phyloP scores from a whole-genome alignment of 2,797 vertebrate species.

The Bovichtus diacanthus region DNA sequence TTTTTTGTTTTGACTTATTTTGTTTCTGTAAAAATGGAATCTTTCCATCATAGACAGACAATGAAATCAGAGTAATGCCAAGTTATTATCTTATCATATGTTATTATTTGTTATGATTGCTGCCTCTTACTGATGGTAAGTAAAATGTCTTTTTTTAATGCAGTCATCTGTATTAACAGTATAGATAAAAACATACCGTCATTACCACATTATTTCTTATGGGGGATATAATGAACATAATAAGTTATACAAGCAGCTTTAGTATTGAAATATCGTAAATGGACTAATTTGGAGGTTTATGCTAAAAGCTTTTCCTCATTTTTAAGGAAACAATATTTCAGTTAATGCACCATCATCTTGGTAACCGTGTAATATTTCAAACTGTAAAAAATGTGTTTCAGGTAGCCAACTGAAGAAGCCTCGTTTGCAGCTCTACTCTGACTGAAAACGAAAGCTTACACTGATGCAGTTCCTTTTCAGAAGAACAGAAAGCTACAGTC shows the following conservation, averaged over 20 bases:
- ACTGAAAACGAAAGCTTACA: conserved; percentile 9
- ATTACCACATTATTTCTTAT: not conserved
- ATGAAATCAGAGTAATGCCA: not conserved
- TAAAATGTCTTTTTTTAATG: not conserved
- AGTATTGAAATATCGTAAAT: not conserved
- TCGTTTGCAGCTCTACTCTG: not conserved
- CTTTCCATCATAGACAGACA: not conserved
- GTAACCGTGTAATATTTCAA: not conserved
- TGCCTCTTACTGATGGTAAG: not conserved
- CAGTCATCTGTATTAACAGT: not conserved
- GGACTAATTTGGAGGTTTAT: not conserved
- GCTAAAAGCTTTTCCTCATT: not conserved
- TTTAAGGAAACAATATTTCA: not conserved
- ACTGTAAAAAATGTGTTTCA: not conserved
- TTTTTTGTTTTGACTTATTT: not conserved
- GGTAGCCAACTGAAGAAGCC: not conserved
- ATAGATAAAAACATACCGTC: not conserved
- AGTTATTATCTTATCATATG: too few relatives aligned
- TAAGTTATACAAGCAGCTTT: not conserved
- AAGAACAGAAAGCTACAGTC: conserved; percentile 24
- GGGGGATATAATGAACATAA: not conserved
- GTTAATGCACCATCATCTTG: not conserved
- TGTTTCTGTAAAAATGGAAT: not conserved
- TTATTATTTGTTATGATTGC: not conserved
- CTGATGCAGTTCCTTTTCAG: not conserved